Base-by-base conservation (phyloP, 2,888 invertebrate genomes). In the Entomobrya proxima region DNA sequence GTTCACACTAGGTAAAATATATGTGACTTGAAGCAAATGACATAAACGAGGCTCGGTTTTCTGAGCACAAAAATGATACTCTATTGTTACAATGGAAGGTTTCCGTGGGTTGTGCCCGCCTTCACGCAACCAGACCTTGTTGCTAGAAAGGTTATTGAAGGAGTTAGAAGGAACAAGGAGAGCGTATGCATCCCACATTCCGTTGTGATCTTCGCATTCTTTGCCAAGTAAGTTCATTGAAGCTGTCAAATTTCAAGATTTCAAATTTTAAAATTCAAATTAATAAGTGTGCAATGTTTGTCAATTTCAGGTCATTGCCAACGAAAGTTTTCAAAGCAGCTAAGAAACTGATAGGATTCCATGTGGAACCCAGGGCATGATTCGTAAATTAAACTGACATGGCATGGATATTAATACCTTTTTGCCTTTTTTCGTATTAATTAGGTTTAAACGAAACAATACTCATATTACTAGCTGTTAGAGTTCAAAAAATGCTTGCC, bases 131-230 rank as follows among this genome's bases (percentile, higher is more conserved):
- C 94, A 0, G 90, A 91, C 1, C 92, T 93, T 61, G 95, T 94
- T 6, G 95, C 95, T 0, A 91, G 91, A 67, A 93, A 93, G 69
- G 94, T 95, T 72, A 91, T 95, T 37, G 93, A 94, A 61, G 94
- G 94, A 27, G 94, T 95, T 2, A 92, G 94, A 13, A 92, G 94
- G 67, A 94, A 95, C 91, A 93, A 94, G 89, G 92, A 93, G 1
- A 94, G 94, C 90, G 94, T 94, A 21, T 95, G 94, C 50, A 93
- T 95, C 11, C 95, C 95, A 0, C 93, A 93, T 87, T 93, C 94
- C 90, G 91, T 94, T 69, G 72, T 69, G n/a, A 15, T 64, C 15
- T 80, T 87, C 21, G 78, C 27, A 13, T 69, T 72, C 47, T 40
- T 79, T 15, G 6, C 84, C 6, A 86, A 83, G 86, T 86, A 75